A percentile compares a stretch with the other conserved stretches of the same genome.
Evolutionary conservation across 2,797 vertebrate genomes (phyloP).

Genomic region (Carapus acus): DNA sequence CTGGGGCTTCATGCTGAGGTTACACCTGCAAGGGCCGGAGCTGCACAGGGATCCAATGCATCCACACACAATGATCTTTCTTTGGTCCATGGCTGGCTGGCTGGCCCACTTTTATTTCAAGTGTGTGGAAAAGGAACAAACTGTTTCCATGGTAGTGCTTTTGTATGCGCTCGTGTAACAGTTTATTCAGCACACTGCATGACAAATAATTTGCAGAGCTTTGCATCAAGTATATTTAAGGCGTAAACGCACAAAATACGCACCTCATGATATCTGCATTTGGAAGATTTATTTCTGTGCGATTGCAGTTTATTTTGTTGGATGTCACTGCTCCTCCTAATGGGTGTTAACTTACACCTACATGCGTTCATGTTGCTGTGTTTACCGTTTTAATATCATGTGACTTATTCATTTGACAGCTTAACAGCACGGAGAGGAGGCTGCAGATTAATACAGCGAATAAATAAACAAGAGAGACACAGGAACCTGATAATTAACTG

Average conservation of each 20-base stretch:
- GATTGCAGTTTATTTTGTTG: too few species aligned
- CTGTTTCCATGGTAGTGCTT: constrained; percentile 5
- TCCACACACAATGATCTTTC: constrained; percentile 37
- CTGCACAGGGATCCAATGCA: constrained; percentile 32
- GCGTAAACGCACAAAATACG: too few species aligned
- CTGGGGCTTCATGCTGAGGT: constrained; percentile 45
- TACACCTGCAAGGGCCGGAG: constrained; percentile 54
- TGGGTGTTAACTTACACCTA: not conserved
- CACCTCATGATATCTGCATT: too few species aligned
- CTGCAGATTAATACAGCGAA: not conserved
- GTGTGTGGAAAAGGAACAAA: constrained; percentile 3
- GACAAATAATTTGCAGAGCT: not conserved
- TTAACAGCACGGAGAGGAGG: not conserved
- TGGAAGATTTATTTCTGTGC: too few species aligned
- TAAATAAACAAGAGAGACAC: not conserved
- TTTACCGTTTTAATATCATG: not conserved
- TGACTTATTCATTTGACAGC: not conserved
- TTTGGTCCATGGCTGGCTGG: constrained; percentile 42
- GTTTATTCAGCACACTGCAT: not conserved
- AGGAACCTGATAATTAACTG: constrained; percentile 1
- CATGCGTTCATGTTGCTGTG: not conserved
- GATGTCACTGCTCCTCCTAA: too few species aligned
- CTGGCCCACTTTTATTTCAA: constrained; percentile 40
- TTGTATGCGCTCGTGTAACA: not conserved
- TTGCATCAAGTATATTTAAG: too few species aligned